A percentile compares a stretch with the other conserved stretches of the same genome.
Evolutionary conservation across 92 coral and sea anemone species (phyloP).

Genomic region (Epizoanthus rinbou): DNA sequence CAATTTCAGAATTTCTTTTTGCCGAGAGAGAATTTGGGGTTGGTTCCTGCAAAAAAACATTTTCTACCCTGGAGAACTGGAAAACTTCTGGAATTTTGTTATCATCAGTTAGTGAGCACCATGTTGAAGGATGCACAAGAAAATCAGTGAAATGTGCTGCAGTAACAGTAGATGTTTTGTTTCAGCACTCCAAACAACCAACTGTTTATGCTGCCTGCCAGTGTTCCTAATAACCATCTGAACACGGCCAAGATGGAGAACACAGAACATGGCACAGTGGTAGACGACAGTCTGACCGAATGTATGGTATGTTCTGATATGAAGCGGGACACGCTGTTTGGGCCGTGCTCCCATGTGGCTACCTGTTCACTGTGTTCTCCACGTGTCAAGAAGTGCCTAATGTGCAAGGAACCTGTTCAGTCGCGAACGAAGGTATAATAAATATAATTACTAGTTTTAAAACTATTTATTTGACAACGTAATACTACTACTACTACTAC

Average conservation of each 20-base stretch:
- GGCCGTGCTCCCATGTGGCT: conserved; percentile 98
- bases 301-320: conserved; percentile 98
- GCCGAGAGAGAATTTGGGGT: no score
- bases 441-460: no score
- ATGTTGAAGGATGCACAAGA: no score
- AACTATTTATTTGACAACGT: no score
- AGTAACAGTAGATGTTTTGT: not conserved
- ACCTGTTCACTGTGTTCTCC: conserved; percentile 95
- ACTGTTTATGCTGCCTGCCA: conserved; percentile 41
- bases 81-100: no score
- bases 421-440: conserved; percentile 86
- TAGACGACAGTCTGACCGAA: conserved; percentile 84
- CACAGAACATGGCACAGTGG: conserved; percentile 35
- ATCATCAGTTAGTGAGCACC: no score
- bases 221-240: conserved; percentile 64
- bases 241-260: conserved; percentile 52
- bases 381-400: conserved; percentile 95
- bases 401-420: conserved; percentile 97
- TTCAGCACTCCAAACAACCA: conserved; percentile 17
- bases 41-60: no score
- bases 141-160: no score
- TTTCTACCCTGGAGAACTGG: no score
- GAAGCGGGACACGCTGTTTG: conserved; percentile 94
- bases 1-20: no score
- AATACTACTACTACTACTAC: no score